phyloP scores from a whole-genome alignment of 1,140 invertebrate genomes.

The Acromyrmex echinatior region DNA sequence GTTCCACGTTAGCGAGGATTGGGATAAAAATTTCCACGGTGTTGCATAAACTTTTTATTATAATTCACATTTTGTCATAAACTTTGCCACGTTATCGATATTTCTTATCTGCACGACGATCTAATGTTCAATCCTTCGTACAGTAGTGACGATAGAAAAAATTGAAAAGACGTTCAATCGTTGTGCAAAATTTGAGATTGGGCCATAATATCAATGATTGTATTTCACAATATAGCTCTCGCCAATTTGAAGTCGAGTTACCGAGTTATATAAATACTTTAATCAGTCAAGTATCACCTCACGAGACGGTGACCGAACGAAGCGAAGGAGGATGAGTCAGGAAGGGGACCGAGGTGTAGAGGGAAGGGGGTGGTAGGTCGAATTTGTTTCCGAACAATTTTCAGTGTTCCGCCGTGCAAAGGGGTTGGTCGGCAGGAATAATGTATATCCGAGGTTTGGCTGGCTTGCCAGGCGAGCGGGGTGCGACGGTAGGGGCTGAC shows the following conservation, averaged over 20 bases:
- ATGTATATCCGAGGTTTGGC: constrained; percentile 80
- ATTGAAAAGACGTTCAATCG: background rate
- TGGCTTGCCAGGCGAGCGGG: constrained; percentile 67
- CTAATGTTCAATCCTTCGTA: background rate
- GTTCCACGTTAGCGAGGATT: constrained; percentile 61
- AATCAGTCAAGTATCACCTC: constrained; percentile 61
- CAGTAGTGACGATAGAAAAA: background rate
- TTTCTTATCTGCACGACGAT: background rate
- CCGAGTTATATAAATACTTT: constrained; percentile 54
- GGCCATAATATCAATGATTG: background rate
- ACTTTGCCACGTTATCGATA: background rate
- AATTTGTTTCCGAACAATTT: constrained; percentile 81
- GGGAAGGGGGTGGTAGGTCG: constrained; percentile 38
- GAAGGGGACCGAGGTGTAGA: constrained; percentile 32
- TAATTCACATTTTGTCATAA: background rate
- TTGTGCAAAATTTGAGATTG: constrained; percentile 1
- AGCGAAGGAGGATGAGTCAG: constrained; percentile 8
- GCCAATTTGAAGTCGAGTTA: background rate
- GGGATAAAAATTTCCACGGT: constrained; percentile 69
- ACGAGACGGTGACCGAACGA: constrained; percentile 31
- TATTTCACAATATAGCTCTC: background rate
- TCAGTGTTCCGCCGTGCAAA: constrained; percentile 75
- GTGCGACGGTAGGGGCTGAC: constrained; percentile 40
- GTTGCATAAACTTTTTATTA: constrained; percentile 62
- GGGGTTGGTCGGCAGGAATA: constrained; percentile 78